phyloP scores from a whole-genome alignment of 2,113 vertebrate species.

The Thermophis baileyi region DNA sequence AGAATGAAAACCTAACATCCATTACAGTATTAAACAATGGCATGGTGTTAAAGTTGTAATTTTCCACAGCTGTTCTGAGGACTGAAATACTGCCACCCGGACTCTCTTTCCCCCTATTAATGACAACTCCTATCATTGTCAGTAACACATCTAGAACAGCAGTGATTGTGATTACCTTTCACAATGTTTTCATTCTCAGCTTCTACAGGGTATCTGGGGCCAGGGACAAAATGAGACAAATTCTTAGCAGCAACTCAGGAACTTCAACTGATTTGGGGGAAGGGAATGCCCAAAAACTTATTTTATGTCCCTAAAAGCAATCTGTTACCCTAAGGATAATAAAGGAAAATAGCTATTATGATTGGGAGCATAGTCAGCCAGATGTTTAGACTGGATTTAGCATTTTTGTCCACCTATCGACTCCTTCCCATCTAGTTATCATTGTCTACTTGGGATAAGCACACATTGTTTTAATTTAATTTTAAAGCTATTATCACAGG shows the following conservation, averaged over 20 bases:
- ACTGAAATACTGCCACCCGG: conserved; percentile 16
- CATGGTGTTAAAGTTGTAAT: not conserved
- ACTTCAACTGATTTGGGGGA: not conserved
- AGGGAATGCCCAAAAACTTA: not conserved
- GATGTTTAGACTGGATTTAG: too few relatives aligned
- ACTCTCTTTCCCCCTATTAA: conserved; percentile 7
- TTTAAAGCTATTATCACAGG: not conserved
- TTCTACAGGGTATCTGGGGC: not conserved
- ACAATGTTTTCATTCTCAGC: not conserved
- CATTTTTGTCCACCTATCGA: not conserved
- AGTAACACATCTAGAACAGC: conserved; percentile 13
- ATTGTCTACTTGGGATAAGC: not conserved
- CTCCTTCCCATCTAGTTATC: not conserved
- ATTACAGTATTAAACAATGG: accelerated
- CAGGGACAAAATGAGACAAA: not conserved
- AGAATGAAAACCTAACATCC: not conserved
- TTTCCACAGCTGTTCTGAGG: conserved; percentile 16
- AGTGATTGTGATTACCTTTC: not conserved
- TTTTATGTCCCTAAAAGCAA: not conserved
- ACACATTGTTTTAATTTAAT: not conserved
- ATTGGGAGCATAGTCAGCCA: too few relatives aligned
- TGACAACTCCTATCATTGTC: not conserved
- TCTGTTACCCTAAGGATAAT: not conserved
- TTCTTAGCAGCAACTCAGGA: not conserved
- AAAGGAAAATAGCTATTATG: too few relatives aligned